These are phyloP conservation scores for Acomys russatus DNA, from an alignment of 2,797 vertebrate genomes.

Conservation along the genomic window DNA sequence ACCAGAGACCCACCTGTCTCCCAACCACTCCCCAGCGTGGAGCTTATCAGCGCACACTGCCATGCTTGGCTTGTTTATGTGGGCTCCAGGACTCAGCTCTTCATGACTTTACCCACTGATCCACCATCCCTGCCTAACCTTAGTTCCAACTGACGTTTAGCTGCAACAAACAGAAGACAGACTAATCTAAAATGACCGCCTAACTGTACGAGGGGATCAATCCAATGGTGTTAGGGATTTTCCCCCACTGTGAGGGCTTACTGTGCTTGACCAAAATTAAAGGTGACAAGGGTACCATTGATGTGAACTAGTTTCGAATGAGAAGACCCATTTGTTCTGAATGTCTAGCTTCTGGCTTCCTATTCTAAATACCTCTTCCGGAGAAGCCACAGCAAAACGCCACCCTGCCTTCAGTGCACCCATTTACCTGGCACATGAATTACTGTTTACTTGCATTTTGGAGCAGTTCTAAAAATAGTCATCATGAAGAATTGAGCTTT, in stretches of 20 bases:
- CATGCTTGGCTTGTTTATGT: not conserved
- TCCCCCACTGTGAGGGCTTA: constrained; percentile 8
- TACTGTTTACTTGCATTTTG: constrained; percentile 46
- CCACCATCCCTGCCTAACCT: not conserved
- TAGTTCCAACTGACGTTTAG: constrained; percentile 15
- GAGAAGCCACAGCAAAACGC: constrained; percentile 16
- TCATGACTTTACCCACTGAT: not conserved
- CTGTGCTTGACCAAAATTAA: not conserved
- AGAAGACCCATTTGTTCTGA: not conserved
- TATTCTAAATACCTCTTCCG: constrained; percentile 19
- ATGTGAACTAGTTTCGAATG: not conserved
- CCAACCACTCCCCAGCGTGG: not conserved
- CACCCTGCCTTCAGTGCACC: not conserved
- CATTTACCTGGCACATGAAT: constrained; percentile 46
- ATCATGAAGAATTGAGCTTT: constrained; percentile 48
- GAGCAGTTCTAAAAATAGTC: constrained; percentile 47
- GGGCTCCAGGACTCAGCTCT: not conserved
- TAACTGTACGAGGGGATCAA: not conserved
- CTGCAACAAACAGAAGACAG: not conserved
- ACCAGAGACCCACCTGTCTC: not conserved
- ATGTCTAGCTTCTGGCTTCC: not conserved
- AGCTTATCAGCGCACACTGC: not conserved
- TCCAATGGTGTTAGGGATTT: not conserved
- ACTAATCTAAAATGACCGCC: not conserved
- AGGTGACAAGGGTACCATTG: not conserved